Evolutionary conservation across 2,888 invertebrate species (phyloP), one percentile per base, ranked within the genome.

Genomic region (Lydus trimaculatus): DNA sequence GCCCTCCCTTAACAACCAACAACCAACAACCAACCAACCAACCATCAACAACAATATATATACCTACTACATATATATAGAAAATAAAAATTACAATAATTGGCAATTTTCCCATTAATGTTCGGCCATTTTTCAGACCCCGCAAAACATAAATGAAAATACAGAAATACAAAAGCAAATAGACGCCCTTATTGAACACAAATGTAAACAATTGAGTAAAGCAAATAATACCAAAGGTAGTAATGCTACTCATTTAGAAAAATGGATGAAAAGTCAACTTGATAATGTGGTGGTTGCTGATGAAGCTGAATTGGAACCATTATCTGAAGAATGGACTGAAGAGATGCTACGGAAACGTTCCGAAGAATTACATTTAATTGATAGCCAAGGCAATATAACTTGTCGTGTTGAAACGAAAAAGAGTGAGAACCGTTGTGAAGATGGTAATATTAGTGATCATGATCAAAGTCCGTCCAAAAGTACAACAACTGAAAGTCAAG

Each of bases 261-360:
- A 92, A 78, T 94, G 94, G 94, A 93, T 94, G 91, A 92, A 92
- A 68, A 91, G 92, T 5, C 89, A 93, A 70, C 87, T 93, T 62
- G 91, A 91, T 73, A 87, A 88, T 48, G 76, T 63, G 60, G 70
- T 62, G 60, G 70, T 63, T 23, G 66, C 67, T 13, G 74, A 63
- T 75, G 83, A 83, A 20, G 81, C 86, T 0, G 85, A 84, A 43
- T 82, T 84, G 15, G 90, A 90, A 80, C 85, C 88, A 2, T 87
- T 89, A 60, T 87, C 88, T 80, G 90, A 90, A 85, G 88, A 86
- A 83, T 93, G 93, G 93, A 92, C 92, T 43, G 88, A 91, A 63
- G 92, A 92, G 80, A 92, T 92, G 83, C 81, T 93, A 69, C 87
- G 91, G 75, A 91, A 90, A 81, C 87, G 92, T 71, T 91, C 92